Base-by-base conservation (phyloP, 2,888 invertebrate genomes). In the Megamerina dolium region DNA sequence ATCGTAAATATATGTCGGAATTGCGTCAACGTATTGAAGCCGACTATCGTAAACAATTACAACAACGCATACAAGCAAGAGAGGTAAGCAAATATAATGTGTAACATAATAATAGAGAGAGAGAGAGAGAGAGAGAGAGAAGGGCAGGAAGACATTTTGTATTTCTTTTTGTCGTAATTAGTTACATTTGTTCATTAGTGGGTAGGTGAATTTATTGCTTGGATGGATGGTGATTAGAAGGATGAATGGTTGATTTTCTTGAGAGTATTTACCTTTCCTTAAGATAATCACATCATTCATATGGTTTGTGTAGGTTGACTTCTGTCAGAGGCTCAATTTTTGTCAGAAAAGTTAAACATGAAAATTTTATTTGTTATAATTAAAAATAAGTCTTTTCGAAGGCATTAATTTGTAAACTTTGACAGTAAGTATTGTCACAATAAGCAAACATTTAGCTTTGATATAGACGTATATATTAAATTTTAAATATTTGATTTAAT, bases 1-100 rank as follows among this genome's bases (percentile, higher is more conserved):
- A 82, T 61, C 70, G 80, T 35, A 75, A 74, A 46, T 82, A 79
- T 60, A 82, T 82, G 82, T 74, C 75, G 52, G 73, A 74, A 40
- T 67, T 82, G 21, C 75, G 80, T 48, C 65, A 75, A 34, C 71
- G 76, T 30, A 76, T 82, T 41, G 72, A 77, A 44, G 76, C 78
- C 53, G 80, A 81, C 53, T 79, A 81, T 63, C 74, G 76, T 38
- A 70, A 72, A 26, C 73, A 74, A 38, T 75, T 81, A 65, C 67
- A 73, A 39, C 74, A 74, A 53, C 68, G 82, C 39, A 80, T 82
- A 30, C 70, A 71, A 43, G 69, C 71, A 23, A 67, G 80, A 59
- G 75, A 78, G 77, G 79, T 81, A 65, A 68, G 71, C 63, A 21
- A 9, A 37, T 34, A 16, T 29, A 3, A n/a, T 23, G 13, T 18